These are phyloP conservation scores for Lasioglossum figueresi DNA, from an alignment of 2,888 invertebrate species.

Conservation along the genomic window DNA sequence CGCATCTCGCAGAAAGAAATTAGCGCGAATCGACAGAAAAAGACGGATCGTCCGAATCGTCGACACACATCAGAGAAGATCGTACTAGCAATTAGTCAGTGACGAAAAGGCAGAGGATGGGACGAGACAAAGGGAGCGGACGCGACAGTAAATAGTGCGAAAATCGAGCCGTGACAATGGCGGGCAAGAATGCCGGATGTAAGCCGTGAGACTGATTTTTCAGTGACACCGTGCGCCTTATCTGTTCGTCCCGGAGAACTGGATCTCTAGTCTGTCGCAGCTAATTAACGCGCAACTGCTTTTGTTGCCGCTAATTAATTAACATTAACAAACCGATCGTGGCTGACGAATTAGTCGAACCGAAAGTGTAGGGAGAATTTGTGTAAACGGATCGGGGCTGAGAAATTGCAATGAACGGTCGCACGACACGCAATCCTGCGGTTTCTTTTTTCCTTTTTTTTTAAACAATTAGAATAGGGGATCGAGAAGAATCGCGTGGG, in stretches of 20 bases:
- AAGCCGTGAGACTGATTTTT: slow-evolving; percentile 53
- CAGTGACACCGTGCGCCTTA: slow-evolving; percentile 39
- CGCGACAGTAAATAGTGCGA: slow-evolving; percentile 30
- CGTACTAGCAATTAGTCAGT: slow-evolving; percentile 1
- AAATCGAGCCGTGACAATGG: slow-evolving; percentile 40
- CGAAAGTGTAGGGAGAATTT: slow-evolving; percentile 15
- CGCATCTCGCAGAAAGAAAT: background rate
- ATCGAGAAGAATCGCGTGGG: background rate
- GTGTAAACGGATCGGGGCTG: background rate
- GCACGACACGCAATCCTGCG: background rate
- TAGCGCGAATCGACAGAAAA: background rate
- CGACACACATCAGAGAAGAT: background rate
- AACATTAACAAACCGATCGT: slow-evolving; percentile 26
- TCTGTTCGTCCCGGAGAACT: slow-evolving; percentile 20
- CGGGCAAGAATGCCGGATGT: slow-evolving; percentile 32
- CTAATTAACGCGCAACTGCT: slow-evolving; percentile 19
- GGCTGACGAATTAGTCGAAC: slow-evolving; percentile 5
- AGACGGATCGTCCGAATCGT: background rate
- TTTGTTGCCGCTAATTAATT: background rate
- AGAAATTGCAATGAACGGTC: background rate
- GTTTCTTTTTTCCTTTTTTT: background rate
- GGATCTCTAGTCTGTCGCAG: slow-evolving; percentile 8
- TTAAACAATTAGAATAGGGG: background rate
- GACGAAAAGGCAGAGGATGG: background rate
- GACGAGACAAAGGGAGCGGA: slow-evolving; percentile 11